Base-by-base conservation (phyloP, 53 echinoderm and acorn worm species). In the Temnopleurus reevesii region DNA sequence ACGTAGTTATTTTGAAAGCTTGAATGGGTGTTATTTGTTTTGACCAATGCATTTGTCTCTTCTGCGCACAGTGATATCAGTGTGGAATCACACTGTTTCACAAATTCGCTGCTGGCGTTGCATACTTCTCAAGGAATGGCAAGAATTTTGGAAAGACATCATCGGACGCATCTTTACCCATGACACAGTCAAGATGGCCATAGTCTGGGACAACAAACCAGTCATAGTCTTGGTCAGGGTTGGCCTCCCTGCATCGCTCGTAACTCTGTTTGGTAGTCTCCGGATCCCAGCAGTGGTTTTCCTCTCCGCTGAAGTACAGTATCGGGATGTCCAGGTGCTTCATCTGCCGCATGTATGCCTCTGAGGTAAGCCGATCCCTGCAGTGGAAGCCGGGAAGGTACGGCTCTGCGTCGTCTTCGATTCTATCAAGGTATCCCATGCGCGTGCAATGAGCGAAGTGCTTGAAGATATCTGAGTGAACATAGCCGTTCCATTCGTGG, bases 131-230 rank as follows among this genome's bases (percentile, higher is more conserved):
- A 26, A 94, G 55, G 86, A 94, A 94, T 31, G 89, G 90, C 45
- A 94, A 59, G 76, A 94, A 91, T 51, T 34, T 83, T 25, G 94
- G 94, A 34, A 91, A 94, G 25, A 94, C 94, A 57, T 94, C 94
- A 8, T 45, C 53, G 54, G 71, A 36, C 4, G 91, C 91, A 86
- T 94, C 76, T 59, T 91, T 71, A 5, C 91, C 94, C 25, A 94
- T 91, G 24, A 94, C 53, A 9, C 91, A 81, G 54, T 91, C 94
- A 29, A 94, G 81, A 34, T 94, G 94, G 1, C 91, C 94, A 56
- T 91, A 94, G 24, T 90, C 84, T 41, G 90, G 90, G 8, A 94
- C 61, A 29, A 76, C 54, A 13, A 89, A 64, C 77, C 94, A 83
- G 46, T 94, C 94, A 65, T 94, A 94, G 81, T 91, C 53, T 46